phyloP scores from a whole-genome alignment of 2,113 vertebrate genomes.

The Arenaria interpres region DNA sequence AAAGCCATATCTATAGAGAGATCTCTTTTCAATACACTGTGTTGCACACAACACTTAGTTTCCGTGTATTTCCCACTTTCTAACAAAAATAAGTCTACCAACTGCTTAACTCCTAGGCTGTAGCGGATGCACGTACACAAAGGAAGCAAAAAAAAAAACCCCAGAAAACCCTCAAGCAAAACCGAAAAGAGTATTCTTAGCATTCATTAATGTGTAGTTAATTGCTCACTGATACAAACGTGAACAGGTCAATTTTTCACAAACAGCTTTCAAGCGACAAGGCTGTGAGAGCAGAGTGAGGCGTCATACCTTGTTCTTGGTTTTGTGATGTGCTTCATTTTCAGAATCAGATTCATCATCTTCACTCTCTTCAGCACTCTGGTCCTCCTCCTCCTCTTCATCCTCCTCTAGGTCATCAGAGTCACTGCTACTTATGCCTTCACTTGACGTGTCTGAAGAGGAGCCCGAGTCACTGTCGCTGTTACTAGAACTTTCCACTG shows the following conservation, averaged over 20 bases:
- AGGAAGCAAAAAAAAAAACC: neutral
- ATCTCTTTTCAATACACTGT: neutral
- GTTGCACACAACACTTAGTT: neutral
- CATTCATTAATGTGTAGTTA: neutral
- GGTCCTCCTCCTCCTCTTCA: constrained; percentile 89
- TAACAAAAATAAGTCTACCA: neutral
- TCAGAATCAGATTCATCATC: constrained; percentile 88
- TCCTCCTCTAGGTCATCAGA: constrained; percentile 91
- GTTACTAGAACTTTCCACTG: constrained; percentile 86
- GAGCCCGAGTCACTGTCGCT: constrained; percentile 91
- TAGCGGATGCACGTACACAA: neutral
- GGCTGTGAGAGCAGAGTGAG: neutral
- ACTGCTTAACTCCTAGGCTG: neutral
- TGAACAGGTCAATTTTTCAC: neutral
- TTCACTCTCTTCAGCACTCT: constrained; percentile 86
- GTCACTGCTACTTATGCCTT: constrained; percentile 88
- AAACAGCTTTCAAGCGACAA: neutral
- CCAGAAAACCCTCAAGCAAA: neutral
- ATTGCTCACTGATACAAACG: rapidly evolving
- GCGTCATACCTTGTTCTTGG: constrained; percentile 79
- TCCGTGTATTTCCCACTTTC: neutral
- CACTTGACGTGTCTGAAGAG: constrained; percentile 89
- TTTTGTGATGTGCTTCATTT: constrained; percentile 78
- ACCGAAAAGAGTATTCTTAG: neutral
- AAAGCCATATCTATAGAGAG: neutral